Percentiles rank a stretch among this genome's conserved stretches.
phyloP scores from a whole-genome alignment of 2,113 vertebrate species.

The Pelusios castaneus region DNA sequence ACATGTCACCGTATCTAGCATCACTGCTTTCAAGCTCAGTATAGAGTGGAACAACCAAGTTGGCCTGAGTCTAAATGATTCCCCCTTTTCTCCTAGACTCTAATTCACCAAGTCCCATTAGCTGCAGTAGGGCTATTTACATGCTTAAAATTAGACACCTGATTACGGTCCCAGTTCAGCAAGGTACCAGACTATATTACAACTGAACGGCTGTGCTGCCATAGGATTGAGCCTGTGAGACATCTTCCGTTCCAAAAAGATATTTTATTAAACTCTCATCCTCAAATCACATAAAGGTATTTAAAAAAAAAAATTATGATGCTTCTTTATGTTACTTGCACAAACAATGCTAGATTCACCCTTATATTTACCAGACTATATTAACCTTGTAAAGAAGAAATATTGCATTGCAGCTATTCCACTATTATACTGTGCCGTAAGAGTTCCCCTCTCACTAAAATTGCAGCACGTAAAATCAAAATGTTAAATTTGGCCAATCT shows the following conservation, averaged over 20 bases:
- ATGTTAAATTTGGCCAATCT: not conserved
- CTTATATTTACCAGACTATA: not conserved
- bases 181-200: not conserved
- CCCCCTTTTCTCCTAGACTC: too few species aligned
- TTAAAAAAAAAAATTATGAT: not conserved
- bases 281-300: not conserved
- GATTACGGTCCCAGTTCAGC: too few species aligned
- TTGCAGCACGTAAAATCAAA: not conserved
- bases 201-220: not conserved
- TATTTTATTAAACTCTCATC: not conserved
- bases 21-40: too few species aligned
- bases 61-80: too few species aligned
- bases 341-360: not conserved
- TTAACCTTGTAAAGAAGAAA: slow-evolving; percentile 9
- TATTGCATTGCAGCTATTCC: not conserved
- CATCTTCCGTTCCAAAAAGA: accelerated
- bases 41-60: too few species aligned
- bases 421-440: not conserved
- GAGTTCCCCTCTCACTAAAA: not conserved
- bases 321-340: not conserved
- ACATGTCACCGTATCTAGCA: too few species aligned
- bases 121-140: too few species aligned
- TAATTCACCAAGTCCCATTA: too few species aligned
- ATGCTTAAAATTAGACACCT: too few species aligned
- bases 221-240: not conserved